Evolutionary conservation across 2,113 vertebrate genomes (phyloP), one percentile per base, ranked within the genome.

Genomic region (Platycercus adscitus): DNA sequence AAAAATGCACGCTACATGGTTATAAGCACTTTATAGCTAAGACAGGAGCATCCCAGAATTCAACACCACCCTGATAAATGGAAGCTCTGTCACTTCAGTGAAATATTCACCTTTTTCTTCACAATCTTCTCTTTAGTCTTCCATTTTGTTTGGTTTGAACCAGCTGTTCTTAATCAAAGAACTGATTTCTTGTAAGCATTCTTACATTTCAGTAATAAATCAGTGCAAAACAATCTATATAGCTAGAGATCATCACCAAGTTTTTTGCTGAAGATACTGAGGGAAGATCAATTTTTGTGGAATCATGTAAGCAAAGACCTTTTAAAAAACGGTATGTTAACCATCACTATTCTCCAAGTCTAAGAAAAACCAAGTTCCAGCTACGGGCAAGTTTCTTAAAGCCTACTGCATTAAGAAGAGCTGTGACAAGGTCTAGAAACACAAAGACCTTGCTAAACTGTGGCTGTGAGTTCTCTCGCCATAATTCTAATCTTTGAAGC

Each of bases 191-290:
- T 94, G 50, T 75, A 88, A 88, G 82, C 88, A 81, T 71, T 81
- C 65, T 93, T 69, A 95, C 68, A 84, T 81, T 86, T 78, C 14
- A 83, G 46, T 50, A 95, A 94, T 75, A 94, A 81, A 86, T 84
- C 88, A 94, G 64, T 63, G 75, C 33, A 58, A 58, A 60, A 90
- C 76, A 71, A 88, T 84, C 71, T 93, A 63, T 60, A 70, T 68
- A 96, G 41, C 24, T 58, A 52, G 68, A 86, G 64, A 35, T 73
- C 58, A 88, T 65, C 41, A 71, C 43, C 8, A 43, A 11, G 0
- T 7, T 49, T 80, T 83, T 88, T 81, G 10, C 53, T 20, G 17
- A 35, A 21, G 5, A 29, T 49, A 93, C 3, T 41, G 70, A 73
- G 1, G 19, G 49, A 52, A 85, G 58, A 29, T 46, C 20, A 88